Base-by-base conservation (phyloP, 30 jellyfish, hydroid and myxozoan genomes). In the Aurelia aurita region DNA sequence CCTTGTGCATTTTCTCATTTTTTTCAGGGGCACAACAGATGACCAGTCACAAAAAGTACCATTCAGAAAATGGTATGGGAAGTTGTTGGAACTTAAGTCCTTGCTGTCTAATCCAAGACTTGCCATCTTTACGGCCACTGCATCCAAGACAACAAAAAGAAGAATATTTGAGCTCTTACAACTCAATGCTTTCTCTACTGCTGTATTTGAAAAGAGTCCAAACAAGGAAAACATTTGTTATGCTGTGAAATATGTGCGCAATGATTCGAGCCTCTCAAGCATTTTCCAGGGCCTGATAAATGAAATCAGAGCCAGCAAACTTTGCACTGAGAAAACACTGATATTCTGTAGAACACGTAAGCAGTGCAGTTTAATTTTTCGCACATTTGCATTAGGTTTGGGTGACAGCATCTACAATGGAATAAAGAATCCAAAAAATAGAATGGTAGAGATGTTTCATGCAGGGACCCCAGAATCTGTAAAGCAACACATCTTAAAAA, bases 121-220 rank as follows among this genome's bases (percentile, higher is more conserved):
- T 16, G 81, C 81, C 18, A 34, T 69, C 31, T 69, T 69, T 32
- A 69, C 81, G 16, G 69, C 69, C 69, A 69, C 81, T 10, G 81
- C 81, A 23, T 27, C 81, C n/a, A n/a, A n/a, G n/a, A n/a, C n/a
- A n/a, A n/a, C n/a, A n/a, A n/a, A n/a, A n/a, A n/a, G n/a, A n/a
- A 69, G 39, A 69, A 69, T 35, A 28, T 69, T 69, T 69, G 62
- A 69, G 15, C 26, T 69, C 19, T 20, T 69, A 32, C 81, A 69
- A 35, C 54, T 69, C 9, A 21, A 69, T 45, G 15, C 13, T 34
- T 18, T 69, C 31, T 28, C 54, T 23, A 39, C 81, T 12, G 57
- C 54, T 28, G 39, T 69, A 39, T 23, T 69, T 69, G 81, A 69
- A 69, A 69, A 64, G 39, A 45, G 39, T 69, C 81, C 81, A 13